Evolutionary conservation across 2,888 invertebrate species (phyloP).

Genomic region (Eledone cirrhosa): DNA sequence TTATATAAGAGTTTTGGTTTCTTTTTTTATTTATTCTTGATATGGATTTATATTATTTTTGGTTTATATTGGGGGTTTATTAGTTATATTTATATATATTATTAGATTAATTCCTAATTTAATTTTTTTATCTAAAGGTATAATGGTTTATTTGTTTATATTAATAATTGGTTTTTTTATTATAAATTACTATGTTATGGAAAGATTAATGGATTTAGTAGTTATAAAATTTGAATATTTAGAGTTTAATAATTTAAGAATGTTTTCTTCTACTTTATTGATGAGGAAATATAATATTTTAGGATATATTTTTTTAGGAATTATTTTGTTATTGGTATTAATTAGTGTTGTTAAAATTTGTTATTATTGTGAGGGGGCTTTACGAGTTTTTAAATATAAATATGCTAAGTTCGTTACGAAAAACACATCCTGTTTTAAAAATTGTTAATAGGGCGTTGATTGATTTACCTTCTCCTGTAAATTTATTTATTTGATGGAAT

Average conservation of each 20-base stretch:
- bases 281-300: constrained; percentile 24
- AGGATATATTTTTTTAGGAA: constrained; percentile 32
- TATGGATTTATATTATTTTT: constrained; percentile 39
- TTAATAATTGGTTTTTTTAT: neutral
- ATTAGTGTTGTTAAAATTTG: constrained; percentile 42
- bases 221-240: neutral
- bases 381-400: constrained; percentile 38
- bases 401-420: constrained; percentile 47
- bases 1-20: neutral
- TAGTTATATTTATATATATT: constrained; percentile 47
- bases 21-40: constrained; percentile 32
- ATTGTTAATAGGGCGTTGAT: constrained; percentile 42
- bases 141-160: constrained; percentile 23
- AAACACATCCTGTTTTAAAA: constrained; percentile 43
- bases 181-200: neutral
- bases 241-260: neutral
- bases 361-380: constrained; percentile 34
- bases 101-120: constrained; percentile 38
- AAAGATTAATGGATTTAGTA: neutral
- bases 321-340: constrained; percentile 40
- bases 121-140: constrained; percentile 2
- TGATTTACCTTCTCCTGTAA: constrained; percentile 51
- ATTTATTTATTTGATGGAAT: too few species aligned
- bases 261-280: neutral
- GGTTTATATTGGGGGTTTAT: constrained; percentile 43